phyloP scores from a whole-genome alignment of 2,888 invertebrate species.

The Apotomis betuletana region DNA sequence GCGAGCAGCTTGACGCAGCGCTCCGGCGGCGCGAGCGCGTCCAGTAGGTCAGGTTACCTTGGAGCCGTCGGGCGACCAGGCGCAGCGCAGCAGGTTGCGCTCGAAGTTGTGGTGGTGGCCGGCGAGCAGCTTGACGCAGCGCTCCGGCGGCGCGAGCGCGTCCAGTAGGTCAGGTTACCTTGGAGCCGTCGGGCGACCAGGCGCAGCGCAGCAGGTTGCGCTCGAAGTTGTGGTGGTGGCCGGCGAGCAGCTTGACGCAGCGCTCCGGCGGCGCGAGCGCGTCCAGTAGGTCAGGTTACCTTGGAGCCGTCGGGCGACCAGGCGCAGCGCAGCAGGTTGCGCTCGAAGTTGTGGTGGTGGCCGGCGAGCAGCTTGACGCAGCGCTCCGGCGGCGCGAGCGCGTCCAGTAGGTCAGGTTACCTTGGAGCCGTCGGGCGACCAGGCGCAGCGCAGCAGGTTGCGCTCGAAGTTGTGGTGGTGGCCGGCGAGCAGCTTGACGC shows the following conservation, averaged over 20 bases:
- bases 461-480: neutral
- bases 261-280: neutral
- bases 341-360: constrained; percentile 86
- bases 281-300: constrained; percentile 67
- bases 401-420: neutral
- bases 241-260: neutral
- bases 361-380: constrained; percentile 93
- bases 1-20: neutral
- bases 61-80: neutral
- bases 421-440: neutral
- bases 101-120: neutral
- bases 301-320: neutral
- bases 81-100: neutral
- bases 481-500: neutral
- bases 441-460: neutral
- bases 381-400: constrained; percentile 60
- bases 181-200: neutral
- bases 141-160: neutral
- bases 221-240: neutral
- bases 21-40: neutral
- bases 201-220: neutral
- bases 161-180: neutral
- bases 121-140: neutral
- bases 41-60: neutral
- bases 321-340: neutral